Base-by-base conservation (phyloP, 2,113 vertebrate genomes). In the Petromus typicus region DNA sequence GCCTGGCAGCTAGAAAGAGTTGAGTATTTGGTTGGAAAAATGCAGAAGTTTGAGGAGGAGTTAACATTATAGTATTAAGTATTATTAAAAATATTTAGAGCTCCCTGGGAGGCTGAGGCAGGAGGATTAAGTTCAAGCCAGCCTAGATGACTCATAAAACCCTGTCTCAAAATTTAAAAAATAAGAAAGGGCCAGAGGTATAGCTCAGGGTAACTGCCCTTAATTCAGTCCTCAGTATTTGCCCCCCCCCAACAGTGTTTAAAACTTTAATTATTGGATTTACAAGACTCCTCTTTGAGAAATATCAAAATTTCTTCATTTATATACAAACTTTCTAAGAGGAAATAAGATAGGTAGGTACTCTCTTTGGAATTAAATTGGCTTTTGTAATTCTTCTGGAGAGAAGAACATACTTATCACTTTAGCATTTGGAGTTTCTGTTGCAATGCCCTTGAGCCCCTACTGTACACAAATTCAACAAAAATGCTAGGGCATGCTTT, bases 1-100 rank as follows among this genome's bases (percentile, higher is more conserved):
- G 20, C 7, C 79, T 66, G 56, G 34, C 25, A 89, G 20, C 23
- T 45, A 83, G 79, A 81, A 80, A 40, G 48, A 75, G 9, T 57
- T 84, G 37, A 78, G 34, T 92, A 75, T 30, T 25, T 51, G 1
- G 84, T 79, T 8, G 20, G 90, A 51, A 91, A n/a, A 97, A 93
- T 73, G 37, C 20, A 75, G 71, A 64, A 59, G 1, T 8, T 66
- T 94, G 17, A 12, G 13, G 40, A 73, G 37, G 32, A 56, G 14
- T 34, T 61, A 37, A 64, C 2, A 76, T 25, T 56, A 82, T 25
- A 56, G 17, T 81, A 88, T 54, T 91, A 13, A 80, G 17, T 75
- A 6, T n/a, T 10, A 67, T 63, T 63, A 71, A 83, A 69, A 48
- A 4, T 84, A 54, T 64, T 32, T 64, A 64, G 63, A 61, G 23